Evolutionary conservation across 2,797 vertebrate genomes (phyloP), one percentile per base, ranked within the genome.

Genomic region (Eospalax fontanierii): DNA sequence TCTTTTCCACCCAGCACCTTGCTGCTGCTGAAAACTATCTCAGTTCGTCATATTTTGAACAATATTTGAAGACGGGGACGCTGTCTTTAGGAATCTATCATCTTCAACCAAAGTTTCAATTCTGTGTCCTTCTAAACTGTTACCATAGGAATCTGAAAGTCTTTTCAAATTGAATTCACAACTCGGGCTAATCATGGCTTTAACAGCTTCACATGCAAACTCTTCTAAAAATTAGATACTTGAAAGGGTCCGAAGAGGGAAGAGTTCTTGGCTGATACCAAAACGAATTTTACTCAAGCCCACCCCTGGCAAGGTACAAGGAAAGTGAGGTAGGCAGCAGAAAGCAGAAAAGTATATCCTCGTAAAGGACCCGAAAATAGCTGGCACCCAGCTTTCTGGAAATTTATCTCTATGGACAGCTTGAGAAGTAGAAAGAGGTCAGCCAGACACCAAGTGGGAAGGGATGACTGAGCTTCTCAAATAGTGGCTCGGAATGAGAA

Each of bases 281-380:
- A 75, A 73, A 80, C 65, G 63, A 50, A n/a, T 66, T 59, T 87
- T 66, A 63, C 68, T 82, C 33, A 63, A 43, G 70, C 35, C 9
- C 19, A 65, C 35, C 38, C 74, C 76, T 28, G 11, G 38, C 65
- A 40, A 86, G 54, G 8, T 57, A 40, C 8, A 1, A 35, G 87
- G 90, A 94, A 87, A 90, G 63, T 75, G 74, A 86, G 87, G 38
- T 86, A 83, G 70, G 16, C 3, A 8, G n/a, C 38, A 50, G 66
- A 21, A 84, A 75, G 59, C 33, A 81, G n/a, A 74, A 61, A 40
- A 4, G 40, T 46, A 35, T 61, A 5, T 66, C 74, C 35, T 43
- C 65, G 33, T 18, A 61, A n/a, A 79, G 43, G n/a, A 79, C 68
- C 30, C 7, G 2, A 40, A 11, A 21, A 2, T 57, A n/a, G 7